Evolutionary conservation across 2,797 vertebrate genomes (phyloP), one percentile per base, ranked within the genome.

Genomic region (Poeciliopsis presidionis): DNA sequence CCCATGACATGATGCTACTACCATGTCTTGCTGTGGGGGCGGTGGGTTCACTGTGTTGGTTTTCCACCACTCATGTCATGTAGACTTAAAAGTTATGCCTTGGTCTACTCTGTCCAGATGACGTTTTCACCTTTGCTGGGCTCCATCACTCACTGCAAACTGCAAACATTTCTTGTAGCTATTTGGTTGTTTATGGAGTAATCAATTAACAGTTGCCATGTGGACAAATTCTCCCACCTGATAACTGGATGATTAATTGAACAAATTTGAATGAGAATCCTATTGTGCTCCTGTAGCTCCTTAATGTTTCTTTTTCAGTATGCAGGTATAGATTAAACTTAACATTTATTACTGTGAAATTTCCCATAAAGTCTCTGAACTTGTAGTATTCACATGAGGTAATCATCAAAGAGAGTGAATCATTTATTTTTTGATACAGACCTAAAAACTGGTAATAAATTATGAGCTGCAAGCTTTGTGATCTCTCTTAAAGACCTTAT

Each of bases 301-400:
- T 1, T 20, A 65, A 53, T 12, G 2, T n/a, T 25, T 5, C 25
- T 28, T 39, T 53, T 20, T 43, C 5, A n/a, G 33, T 41, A 53
- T 57, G 73, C 13, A 77, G 2, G 55, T 33, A 39, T 22, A 25
- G 7, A 36, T 81, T 69, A 7, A 65, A 79, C 41, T 80, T 49
- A 86, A 47, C 47, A 30, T 69, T 41, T 76, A 73, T 75, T 47
- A 80, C 77, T 11, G 8, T 5, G 53, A 33, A 83, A 81, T 77
- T 75, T 11, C 14, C 25, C 70, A 25, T 67, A 49, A 65, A 82
- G 65, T 59, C 51, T 55, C n/a, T 73, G 53, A 47, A 51, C 1
- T 77, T 33, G 7, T 18, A 14, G 57, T 61, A 55, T 47, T 28
- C 39, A 51, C 33, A 39, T 82, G 41, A 9, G 9, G 7, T 0